phyloP scores from a whole-genome alignment of 2,113 vertebrate species.

The Clarias macrocephalus region DNA sequence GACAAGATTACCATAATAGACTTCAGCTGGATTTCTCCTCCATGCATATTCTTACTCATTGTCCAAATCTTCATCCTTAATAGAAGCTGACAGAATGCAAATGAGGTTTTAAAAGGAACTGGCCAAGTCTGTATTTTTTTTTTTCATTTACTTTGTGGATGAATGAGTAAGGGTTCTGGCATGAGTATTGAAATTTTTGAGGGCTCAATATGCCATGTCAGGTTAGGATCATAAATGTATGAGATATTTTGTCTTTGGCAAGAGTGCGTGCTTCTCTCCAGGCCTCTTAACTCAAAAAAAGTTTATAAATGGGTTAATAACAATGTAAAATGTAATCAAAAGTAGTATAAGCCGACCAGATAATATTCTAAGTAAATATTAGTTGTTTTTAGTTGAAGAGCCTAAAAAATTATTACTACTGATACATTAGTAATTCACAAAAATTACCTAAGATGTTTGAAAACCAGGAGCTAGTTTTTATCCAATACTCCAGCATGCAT shows the following conservation, averaged over 20 bases:
- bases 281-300: background rate
- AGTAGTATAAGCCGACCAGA: conserved; percentile 9
- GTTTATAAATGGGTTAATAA: conserved; percentile 14
- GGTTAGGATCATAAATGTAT: conserved; percentile 69
- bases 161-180: conserved; percentile 76
- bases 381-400: background rate
- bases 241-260: conserved; percentile 38
- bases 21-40: conserved; percentile 59
- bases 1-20: conserved; percentile 67
- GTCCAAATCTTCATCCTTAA: conserved; percentile 72
- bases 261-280: conserved; percentile 59
- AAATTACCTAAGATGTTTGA: background rate
- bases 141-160: conserved; percentile 79
- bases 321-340: background rate
- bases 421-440: background rate
- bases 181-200: conserved; percentile 79
- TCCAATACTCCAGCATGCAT: background rate
- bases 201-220: conserved; percentile 69
- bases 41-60: conserved; percentile 70
- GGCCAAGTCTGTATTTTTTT: conserved; percentile 83
- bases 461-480: background rate
- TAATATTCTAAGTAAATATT: background rate
- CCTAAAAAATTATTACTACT: background rate
- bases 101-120: conserved; percentile 83
- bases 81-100: conserved; percentile 87